phyloP scores from a whole-genome alignment of 2,797 vertebrate species.

The Sebastes itinus region DNA sequence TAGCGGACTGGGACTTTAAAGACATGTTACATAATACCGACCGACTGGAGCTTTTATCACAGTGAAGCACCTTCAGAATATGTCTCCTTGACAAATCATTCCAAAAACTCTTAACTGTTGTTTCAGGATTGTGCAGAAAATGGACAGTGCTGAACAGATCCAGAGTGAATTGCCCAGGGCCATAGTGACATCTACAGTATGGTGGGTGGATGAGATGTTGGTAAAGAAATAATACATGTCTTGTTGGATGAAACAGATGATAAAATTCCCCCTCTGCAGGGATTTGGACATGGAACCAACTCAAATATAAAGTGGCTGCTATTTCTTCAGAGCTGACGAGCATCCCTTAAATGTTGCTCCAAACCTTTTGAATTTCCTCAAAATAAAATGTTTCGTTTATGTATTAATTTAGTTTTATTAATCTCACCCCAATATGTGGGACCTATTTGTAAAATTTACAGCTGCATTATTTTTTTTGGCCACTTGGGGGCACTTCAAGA shows the following conservation, averaged over 20 bases:
- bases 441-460: background rate
- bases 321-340: background rate
- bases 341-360: background rate
- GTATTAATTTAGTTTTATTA: background rate
- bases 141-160: background rate
- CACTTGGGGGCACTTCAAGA: background rate
- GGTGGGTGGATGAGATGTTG: background rate
- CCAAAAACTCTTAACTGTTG: background rate
- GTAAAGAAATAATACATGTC: background rate
- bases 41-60: slow-evolving; percentile 31
- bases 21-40: slow-evolving; percentile 50
- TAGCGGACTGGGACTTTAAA: slow-evolving; percentile 51
- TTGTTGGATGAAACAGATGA: background rate
- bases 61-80: background rate
- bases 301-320: background rate
- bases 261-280: background rate
- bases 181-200: background rate
- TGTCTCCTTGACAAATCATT: slow-evolving; percentile 11
- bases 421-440: background rate
- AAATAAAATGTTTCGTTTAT: background rate
- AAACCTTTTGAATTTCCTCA: background rate
- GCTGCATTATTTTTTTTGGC: background rate
- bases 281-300: background rate
- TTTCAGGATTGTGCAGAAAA: background rate
- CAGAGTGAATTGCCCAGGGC: background rate